Percentiles rank a stretch among this genome's conserved stretches.
Conservation (phyloP, 2,113 vertebrate genomes). For the Drymodes brunneopygia region DNA sequence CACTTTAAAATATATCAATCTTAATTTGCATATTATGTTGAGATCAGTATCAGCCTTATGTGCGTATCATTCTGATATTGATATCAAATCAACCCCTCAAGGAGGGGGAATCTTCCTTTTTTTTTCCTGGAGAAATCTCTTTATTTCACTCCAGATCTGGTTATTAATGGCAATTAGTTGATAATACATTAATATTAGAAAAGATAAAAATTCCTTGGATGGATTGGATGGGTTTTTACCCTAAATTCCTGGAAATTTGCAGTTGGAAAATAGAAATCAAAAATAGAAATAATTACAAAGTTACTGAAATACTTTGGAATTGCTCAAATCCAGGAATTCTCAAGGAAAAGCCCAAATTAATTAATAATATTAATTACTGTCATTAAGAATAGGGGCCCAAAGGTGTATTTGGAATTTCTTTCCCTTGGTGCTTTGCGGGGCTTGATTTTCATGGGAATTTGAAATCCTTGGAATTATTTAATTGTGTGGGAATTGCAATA, state of each 20-base stretch:
- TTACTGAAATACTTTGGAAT: neutral
- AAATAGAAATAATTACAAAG: neutral
- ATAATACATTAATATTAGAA: neutral
- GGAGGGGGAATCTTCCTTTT: neutral
- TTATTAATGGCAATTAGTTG: neutral
- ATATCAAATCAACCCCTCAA: neutral
- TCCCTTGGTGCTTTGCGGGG: neutral
- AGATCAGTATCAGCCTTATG: neutral
- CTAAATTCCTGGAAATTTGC: neutral
- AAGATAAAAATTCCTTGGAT: too few species aligned
- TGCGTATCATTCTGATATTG: neutral
- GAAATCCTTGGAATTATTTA: too few species aligned
- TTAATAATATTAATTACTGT: too few species aligned
- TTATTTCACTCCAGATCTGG: neutral
- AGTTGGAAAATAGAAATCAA: neutral
- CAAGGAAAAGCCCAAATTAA: neutral
- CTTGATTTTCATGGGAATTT: too few species aligned
- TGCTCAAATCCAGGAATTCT: neutral
- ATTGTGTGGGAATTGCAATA: too few species aligned
- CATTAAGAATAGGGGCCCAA: neutral
- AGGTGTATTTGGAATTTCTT: too few species aligned
- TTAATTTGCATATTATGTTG: neutral
- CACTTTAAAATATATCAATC: too few species aligned
- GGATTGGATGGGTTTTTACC: too few species aligned
- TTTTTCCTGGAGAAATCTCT: too few species aligned